These are phyloP conservation scores for Engystomops pustulosus DNA, from an alignment of 2,113 vertebrate species.

Conservation along the genomic window DNA sequence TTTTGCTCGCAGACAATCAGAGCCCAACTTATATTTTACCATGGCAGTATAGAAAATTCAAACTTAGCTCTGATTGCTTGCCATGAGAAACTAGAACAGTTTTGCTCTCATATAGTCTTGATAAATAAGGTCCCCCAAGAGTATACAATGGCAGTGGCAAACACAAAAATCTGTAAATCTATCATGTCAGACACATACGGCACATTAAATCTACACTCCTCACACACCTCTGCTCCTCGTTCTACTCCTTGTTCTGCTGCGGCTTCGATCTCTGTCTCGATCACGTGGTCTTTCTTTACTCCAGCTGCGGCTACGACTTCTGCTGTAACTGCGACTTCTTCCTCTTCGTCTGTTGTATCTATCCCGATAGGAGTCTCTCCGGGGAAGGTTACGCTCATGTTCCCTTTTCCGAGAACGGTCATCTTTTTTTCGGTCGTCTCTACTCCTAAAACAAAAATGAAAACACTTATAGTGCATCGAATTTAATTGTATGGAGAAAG, in stretches of 20 bases:
- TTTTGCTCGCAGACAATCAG: too few species aligned
- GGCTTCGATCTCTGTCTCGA: constrained; percentile 86
- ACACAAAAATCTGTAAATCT: too few species aligned
- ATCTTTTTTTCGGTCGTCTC: constrained; percentile 94
- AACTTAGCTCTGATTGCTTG: too few species aligned
- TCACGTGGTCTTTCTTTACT: constrained; percentile 90
- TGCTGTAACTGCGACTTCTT: constrained; percentile 90
- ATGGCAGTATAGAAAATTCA: too few species aligned
- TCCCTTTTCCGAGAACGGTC: constrained; percentile 95
- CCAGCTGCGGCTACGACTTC: constrained; percentile 94
- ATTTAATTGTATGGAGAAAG: too few species aligned
- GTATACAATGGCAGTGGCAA: too few species aligned
- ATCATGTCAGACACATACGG: too few species aligned
- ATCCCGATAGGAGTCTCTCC: constrained; percentile 93
- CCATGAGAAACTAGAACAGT: too few species aligned
- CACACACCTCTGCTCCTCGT: constrained; percentile 82
- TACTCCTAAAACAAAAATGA: constrained; percentile 77
- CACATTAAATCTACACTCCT: too few species aligned
- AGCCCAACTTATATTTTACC: too few species aligned
- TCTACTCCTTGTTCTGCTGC: constrained; percentile 79
- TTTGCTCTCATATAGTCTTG: too few species aligned
- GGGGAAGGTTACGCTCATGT: constrained; percentile 88
- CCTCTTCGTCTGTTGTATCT: constrained; percentile 93
- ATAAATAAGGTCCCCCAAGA: too few species aligned
- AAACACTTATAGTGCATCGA: not conserved